A percentile compares a stretch with the other conserved stretches of the same genome.
Evolutionary conservation across 2,113 vertebrate genomes (phyloP).

Genomic region (Pseudorasbora parva): DNA sequence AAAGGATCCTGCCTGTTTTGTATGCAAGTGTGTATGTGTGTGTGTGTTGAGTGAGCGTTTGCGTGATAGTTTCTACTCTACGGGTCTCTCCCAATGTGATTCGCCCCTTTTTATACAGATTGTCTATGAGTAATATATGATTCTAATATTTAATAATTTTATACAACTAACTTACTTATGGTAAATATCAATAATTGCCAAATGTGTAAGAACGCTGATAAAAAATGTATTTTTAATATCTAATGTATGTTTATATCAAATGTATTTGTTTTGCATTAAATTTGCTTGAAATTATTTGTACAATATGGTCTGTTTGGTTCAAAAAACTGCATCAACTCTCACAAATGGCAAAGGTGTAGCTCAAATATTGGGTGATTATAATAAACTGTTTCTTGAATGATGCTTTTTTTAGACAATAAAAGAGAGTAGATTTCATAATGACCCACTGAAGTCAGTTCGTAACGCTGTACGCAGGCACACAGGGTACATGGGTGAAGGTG

Average conservation of each 20-base stretch:
- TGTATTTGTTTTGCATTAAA: conserved; percentile 78
- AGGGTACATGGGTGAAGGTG: conserved; percentile 12
- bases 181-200: conserved; percentile 75
- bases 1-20: conserved; percentile 36
- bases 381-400: conserved; percentile 14
- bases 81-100: conserved; percentile 80
- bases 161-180: conserved; percentile 83
- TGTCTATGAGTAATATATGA: conserved; percentile 86
- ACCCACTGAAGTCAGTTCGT: conserved; percentile 3
- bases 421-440: conserved; percentile 4
- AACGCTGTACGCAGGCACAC: conserved; percentile 57
- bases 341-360: conserved; percentile 41
- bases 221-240: conserved; percentile 71
- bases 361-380: conserved; percentile 36
- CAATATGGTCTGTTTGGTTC: conserved; percentile 46
- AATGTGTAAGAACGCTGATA: conserved; percentile 72
- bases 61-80: conserved; percentile 65
- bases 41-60: conserved; percentile 22
- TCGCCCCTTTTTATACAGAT: conserved; percentile 79
- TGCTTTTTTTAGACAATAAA: conserved; percentile 27
- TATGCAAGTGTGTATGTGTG: conserved; percentile 23
- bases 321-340: conserved; percentile 17
- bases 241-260: conserved; percentile 71
- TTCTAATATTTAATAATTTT: conserved; percentile 87
- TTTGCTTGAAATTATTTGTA: conserved; percentile 72